Percentiles rank a stretch among this genome's conserved stretches.
Conservation (phyloP, 2,113 vertebrate species). For the Varanus komodoensis region DNA sequence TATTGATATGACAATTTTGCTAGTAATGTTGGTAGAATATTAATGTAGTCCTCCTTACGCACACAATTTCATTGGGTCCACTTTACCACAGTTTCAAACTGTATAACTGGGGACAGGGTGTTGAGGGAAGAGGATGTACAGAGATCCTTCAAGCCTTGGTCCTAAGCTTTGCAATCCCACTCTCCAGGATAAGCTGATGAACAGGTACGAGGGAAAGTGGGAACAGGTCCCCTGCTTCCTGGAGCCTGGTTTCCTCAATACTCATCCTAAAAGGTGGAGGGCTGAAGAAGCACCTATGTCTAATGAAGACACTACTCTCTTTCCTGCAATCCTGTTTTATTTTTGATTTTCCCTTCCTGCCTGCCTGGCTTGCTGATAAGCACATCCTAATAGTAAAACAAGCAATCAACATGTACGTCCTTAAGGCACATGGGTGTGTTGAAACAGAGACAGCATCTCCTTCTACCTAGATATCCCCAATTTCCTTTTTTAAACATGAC, state of each 20-base stretch:
- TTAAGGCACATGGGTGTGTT: background rate
- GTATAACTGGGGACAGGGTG: too few species aligned
- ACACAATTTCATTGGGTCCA: too few species aligned
- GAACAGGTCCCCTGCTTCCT: background rate
- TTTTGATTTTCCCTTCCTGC: background rate
- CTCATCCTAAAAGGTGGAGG: too few species aligned
- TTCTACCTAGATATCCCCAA: background rate
- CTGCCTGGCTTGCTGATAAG: background rate
- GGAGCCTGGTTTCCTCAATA: background rate
- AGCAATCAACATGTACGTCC: background rate
- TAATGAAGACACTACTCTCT: background rate
- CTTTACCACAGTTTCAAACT: too few species aligned
- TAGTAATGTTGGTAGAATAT: too few species aligned
- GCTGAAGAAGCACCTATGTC: background rate
- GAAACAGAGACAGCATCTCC: background rate
- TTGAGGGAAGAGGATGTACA: too few species aligned
- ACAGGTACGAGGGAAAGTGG: background rate
- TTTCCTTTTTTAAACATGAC: background rate
- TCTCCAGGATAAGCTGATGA: background rate
- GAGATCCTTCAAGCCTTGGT: background rate
- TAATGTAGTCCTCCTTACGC: too few species aligned
- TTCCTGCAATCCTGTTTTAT: background rate
- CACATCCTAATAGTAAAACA: background rate
- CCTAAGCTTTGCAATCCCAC: background rate
- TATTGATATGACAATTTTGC: background rate